Conservation (phyloP, 35 echinoderm and acorn worm species). For the Patiria miniata region DNA sequence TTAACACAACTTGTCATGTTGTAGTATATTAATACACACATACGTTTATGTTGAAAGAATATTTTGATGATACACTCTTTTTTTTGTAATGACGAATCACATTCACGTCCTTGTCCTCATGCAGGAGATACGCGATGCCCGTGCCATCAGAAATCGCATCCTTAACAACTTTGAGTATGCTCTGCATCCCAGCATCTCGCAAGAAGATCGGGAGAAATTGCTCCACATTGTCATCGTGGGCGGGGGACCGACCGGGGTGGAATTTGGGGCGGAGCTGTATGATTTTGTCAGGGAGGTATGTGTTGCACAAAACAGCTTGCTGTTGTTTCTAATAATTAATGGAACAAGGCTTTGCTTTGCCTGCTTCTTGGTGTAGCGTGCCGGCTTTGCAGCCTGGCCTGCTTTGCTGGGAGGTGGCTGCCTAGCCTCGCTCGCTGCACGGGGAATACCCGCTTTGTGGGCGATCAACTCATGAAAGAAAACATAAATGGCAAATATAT, state of each 20-base stretch:
- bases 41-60: background rate
- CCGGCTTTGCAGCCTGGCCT: too few species aligned
- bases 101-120: background rate
- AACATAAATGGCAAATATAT: background rate
- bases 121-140: conserved; percentile 92
- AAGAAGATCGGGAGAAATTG: conserved; percentile 61
- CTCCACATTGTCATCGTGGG: conserved; percentile 93
- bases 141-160: conserved; percentile 90
- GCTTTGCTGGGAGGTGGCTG: too few species aligned
- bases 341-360: background rate
- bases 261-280: conserved; percentile 98
- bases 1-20: background rate
- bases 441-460: background rate
- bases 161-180: conserved; percentile 95
- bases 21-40: background rate
- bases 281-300: conserved; percentile 89
- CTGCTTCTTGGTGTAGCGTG: too few species aligned
- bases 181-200: conserved; percentile 72
- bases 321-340: background rate
- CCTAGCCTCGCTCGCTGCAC: too few species aligned
- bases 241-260: conserved; percentile 94
- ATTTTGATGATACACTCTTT: background rate
- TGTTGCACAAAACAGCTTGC: too few species aligned
- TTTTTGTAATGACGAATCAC: background rate
- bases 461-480: background rate